Evolutionary conservation across 2,113 vertebrate species (phyloP), one percentile per base, ranked within the genome.

Genomic region (Oceanites oceanicus): DNA sequence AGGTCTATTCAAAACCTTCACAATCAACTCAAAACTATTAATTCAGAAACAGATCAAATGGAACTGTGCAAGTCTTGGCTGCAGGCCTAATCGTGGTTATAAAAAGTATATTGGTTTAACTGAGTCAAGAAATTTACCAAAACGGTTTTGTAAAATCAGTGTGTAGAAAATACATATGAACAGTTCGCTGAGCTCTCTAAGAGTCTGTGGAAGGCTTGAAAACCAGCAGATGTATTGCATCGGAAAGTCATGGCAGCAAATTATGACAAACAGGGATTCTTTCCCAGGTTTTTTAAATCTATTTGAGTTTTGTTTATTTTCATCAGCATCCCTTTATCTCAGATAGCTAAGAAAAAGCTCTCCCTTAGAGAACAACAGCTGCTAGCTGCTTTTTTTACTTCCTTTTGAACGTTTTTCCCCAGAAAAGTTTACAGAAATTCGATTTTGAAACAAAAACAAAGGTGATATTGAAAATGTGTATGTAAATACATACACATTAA

Each of bases 151-250:
- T 70, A 63, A 95, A 79, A 59, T 52, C n/a, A 47, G 23, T 0
- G 0, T 3, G 8, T 32, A 34, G 52, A 56, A 85, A 86, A 84
- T 3, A 32, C 0, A 0, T 9, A n/a, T 8, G 30, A 75, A 15
- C 47, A 15, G 34, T 32, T 83, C 77, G 50, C 38, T 63, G 59
- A 49, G 80, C 58, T 67, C 79, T 44, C 52, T 2, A 11, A 22
- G 68, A 68, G 44, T 15, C 40, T 0, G 0, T 26, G 40, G 32
- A 87, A 80, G 38, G 66, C 74, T 67, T 55, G 29, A 32, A 72
- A 86, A 55, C 15, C 62, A 93, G 67, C 14, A 71, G 19, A 34
- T 58, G 47, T 25, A 38, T 11, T 68, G 29, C 29, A 9, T 0
- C 4, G 5, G 61, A 36, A 73, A 22, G 34, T 50, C 59, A 38